Conservation (phyloP, 2,888 invertebrate genomes). For the Aelia acuminata region DNA sequence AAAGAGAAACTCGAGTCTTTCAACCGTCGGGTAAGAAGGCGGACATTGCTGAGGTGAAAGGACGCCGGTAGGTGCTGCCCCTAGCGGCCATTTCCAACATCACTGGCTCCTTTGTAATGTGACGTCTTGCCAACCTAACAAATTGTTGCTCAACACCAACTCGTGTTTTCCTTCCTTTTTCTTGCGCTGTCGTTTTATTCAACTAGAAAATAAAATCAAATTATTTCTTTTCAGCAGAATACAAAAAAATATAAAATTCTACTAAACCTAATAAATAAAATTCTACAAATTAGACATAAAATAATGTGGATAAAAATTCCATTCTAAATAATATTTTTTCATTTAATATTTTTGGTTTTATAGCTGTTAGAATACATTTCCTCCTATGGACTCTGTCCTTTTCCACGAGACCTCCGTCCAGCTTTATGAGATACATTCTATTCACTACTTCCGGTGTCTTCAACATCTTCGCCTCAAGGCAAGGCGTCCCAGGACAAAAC, state of each 20-base stretch:
- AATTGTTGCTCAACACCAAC: background rate
- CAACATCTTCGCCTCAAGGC: no score
- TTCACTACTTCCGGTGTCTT: no score
- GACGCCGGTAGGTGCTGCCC: conserved; percentile 2
- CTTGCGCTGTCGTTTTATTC: background rate
- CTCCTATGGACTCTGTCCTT: no score
- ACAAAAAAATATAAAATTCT: background rate
- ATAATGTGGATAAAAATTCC: no score
- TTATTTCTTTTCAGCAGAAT: background rate
- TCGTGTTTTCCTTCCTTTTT: background rate
- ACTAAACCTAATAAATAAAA: background rate
- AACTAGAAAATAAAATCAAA: background rate
- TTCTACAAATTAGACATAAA: no score
- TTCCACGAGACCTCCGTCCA: no score
- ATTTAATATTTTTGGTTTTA: no score
- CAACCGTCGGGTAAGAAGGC: conserved; percentile 47
- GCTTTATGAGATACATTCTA: no score
- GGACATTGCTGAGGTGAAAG: conserved; percentile 33
- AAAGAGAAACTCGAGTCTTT: conserved; percentile 28
- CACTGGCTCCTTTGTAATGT: background rate
- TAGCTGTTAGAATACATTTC: no score
- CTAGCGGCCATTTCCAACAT: background rate
- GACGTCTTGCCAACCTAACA: conserved; percentile 36
- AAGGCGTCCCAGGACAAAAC: no score
- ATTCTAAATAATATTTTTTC: no score